These are phyloP conservation scores for Bombyx mandarina DNA, from an alignment of 1,140 invertebrate genomes.

Conservation along the genomic window DNA sequence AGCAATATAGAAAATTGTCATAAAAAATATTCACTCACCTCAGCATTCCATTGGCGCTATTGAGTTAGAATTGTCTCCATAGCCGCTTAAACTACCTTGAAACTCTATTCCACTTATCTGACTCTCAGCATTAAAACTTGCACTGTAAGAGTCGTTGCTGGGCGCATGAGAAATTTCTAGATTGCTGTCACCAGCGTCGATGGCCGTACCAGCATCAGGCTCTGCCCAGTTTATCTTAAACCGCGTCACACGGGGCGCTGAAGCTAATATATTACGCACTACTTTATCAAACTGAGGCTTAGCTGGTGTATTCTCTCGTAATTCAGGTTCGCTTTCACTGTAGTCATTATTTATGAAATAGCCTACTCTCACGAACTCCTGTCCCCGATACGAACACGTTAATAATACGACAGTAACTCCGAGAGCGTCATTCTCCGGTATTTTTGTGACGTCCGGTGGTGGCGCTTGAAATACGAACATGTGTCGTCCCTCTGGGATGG, in stretches of 20 bases:
- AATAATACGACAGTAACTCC: conserved; percentile 97
- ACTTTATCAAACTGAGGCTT: conserved; percentile 96
- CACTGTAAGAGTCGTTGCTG: conserved; percentile 55
- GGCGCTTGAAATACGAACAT: conserved; percentile 98
- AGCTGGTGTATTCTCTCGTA: conserved; percentile 94
- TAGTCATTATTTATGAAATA: conserved; percentile 99
- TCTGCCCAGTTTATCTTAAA: conserved; percentile 99
- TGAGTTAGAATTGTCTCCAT: conserved; percentile 65
- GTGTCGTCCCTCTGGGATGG: conserved; percentile 91
- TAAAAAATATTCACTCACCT: conserved; percentile 21
- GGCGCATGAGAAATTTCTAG: conserved; percentile 41
- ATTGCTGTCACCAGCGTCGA: conserved; percentile 42
- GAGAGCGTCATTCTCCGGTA: conserved; percentile 95
- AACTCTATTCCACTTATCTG: conserved; percentile 62
- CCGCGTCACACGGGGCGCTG: conserved; percentile 93
- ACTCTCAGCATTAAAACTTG: conserved; percentile 56
- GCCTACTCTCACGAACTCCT: conserved; percentile 97
- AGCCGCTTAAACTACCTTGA: conserved; percentile 57
- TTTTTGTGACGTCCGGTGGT: conserved; percentile 93
- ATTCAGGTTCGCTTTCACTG: conserved; percentile 90
- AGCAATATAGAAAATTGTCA: neutral
- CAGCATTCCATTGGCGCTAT: conserved; percentile 67
- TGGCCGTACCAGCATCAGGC: conserved; percentile 47
- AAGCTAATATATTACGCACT: conserved; percentile 92
- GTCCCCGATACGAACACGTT: conserved; percentile 91